Percentiles rank a stretch among this genome's conserved stretches.
Conservation (phyloP, 2,113 vertebrate species). For the Pholis gunnellus region DNA sequence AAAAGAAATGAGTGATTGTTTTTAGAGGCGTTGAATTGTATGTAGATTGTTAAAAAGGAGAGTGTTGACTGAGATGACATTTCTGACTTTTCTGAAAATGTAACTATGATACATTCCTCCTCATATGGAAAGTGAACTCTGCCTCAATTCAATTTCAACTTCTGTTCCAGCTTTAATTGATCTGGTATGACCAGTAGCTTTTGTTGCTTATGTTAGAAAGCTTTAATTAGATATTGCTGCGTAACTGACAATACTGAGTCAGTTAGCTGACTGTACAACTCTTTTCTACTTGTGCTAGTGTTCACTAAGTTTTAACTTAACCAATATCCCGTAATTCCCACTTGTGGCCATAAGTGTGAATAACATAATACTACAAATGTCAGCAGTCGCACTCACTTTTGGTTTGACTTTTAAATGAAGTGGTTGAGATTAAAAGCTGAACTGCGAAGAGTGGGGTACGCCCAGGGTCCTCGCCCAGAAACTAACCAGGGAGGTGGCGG, state of each 20-base stretch:
- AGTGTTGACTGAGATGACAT: slow-evolving; percentile 7
- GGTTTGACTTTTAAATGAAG: too few relatives aligned
- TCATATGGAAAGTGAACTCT: background rate
- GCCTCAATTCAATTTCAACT: background rate
- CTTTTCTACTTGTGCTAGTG: too few relatives aligned
- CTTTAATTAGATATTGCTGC: background rate
- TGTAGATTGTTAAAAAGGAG: background rate
- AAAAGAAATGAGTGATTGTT: slow-evolving; percentile 13
- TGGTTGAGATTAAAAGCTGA: too few relatives aligned
- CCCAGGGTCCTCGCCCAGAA: too few relatives aligned
- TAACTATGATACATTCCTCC: background rate
- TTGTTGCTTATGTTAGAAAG: background rate
- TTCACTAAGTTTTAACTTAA: background rate
- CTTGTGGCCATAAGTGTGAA: background rate
- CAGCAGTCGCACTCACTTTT: background rate
- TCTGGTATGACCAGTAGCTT: background rate
- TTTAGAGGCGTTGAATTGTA: background rate
- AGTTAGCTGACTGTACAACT: background rate
- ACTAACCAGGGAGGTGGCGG: too few relatives aligned
- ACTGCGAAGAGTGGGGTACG: too few relatives aligned
- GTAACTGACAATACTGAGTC: background rate
- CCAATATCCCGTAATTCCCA: background rate
- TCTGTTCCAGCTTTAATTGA: background rate
- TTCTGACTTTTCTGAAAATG: background rate
- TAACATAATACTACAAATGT: background rate